Percentiles rank a stretch among this genome's conserved stretches.
Evolutionary conservation across 1,140 invertebrate genomes (phyloP).

Genomic region (Acromyrmex charruanus): DNA sequence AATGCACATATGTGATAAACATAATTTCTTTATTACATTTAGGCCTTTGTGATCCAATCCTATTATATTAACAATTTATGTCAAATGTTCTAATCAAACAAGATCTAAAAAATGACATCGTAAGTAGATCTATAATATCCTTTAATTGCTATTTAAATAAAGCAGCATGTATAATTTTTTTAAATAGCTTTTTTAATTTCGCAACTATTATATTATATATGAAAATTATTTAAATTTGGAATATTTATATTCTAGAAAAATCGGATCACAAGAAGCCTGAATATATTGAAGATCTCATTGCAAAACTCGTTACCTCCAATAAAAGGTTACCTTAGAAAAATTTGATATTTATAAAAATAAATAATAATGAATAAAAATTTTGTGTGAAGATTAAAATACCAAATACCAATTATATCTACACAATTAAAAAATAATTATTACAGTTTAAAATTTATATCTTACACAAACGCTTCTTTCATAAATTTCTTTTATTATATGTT

Average conservation of each 20-base stretch:
- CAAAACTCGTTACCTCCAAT: slow-evolving; percentile 1
- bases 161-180: not conserved
- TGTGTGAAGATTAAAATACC: not conserved
- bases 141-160: slow-evolving; percentile 10
- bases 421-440: not conserved
- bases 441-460: not conserved
- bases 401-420: not conserved
- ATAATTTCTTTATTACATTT: slow-evolving; percentile 27
- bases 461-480: not conserved
- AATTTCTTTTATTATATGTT: not conserved
- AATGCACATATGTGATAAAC: slow-evolving; percentile 22
- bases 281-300: not conserved
- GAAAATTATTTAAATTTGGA: not conserved
- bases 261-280: not conserved
- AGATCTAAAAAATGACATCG: not conserved
- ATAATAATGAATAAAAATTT: not conserved
- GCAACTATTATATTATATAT: not conserved
- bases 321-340: not conserved
- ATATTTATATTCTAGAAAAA: slow-evolving; percentile 4
- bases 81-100: not conserved
- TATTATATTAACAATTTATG: slow-evolving; percentile 11
- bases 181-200: not conserved
- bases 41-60: slow-evolving; percentile 1
- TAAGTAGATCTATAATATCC: not conserved
- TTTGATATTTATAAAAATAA: not conserved